These are phyloP conservation scores for Volucella inanis DNA, from an alignment of 2,888 invertebrate genomes.

Conservation along the genomic window DNA sequence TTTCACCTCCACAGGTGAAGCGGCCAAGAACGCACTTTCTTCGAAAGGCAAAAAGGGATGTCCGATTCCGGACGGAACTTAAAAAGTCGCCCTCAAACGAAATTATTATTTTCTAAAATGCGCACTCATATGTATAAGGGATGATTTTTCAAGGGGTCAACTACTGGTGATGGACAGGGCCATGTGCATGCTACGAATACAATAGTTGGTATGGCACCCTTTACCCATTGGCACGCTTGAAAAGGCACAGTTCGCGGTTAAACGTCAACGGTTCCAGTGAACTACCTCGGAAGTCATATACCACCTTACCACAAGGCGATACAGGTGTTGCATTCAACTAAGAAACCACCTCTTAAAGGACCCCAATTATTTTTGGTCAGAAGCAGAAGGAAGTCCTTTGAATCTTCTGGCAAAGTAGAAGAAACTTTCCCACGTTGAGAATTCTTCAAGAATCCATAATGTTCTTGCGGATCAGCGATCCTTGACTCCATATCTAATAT, in stretches of 20 bases:
- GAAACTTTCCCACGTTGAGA: constrained; percentile 59
- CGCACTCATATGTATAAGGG: constrained; percentile 70
- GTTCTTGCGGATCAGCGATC: constrained; percentile 45
- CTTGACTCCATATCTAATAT: constrained; percentile 55
- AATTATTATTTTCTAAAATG: constrained; percentile 74
- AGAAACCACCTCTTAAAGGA: constrained; percentile 40
- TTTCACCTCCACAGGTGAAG: constrained; percentile 75
- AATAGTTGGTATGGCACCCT: constrained; percentile 36
- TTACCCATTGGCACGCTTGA: constrained; percentile 66
- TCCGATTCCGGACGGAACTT: constrained; percentile 34
- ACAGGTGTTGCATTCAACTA: constrained; percentile 71
- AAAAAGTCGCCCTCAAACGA: constrained; percentile 63
- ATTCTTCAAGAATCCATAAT: constrained; percentile 57
- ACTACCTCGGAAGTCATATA: constrained; percentile 71
- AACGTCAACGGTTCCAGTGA: constrained; percentile 71
- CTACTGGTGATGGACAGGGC: constrained; percentile 55
- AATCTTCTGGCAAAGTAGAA: constrained; percentile 21
- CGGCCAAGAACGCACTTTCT: constrained; percentile 48
- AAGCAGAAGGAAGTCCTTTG: constrained; percentile 44
- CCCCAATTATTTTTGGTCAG: constrained; percentile 26
- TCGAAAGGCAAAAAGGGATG: constrained; percentile 38
- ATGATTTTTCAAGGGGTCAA: constrained; percentile 71
- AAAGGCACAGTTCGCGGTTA: constrained; percentile 72
- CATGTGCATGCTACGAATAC: constrained; percentile 55
- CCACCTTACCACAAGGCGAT: constrained; percentile 67